Evolutionary conservation across 2,797 vertebrate genomes (phyloP).

Genomic region (Acestrorhynchus altus): DNA sequence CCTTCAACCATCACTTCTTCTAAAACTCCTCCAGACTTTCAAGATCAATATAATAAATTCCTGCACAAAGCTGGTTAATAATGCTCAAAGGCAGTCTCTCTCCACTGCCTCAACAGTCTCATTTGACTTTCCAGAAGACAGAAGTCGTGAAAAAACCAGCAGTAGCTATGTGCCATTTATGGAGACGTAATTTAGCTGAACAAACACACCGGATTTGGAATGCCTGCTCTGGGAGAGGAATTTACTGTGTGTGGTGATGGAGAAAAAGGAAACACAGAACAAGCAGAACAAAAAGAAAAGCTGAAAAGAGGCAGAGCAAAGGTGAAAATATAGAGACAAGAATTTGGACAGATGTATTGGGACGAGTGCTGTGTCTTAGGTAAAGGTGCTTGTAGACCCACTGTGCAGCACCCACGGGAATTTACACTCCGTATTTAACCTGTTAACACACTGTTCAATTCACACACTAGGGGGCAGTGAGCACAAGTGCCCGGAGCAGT

Average conservation of each 20-base stretch:
- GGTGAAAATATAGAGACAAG: neutral
- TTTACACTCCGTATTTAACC: no score
- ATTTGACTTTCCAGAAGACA: slow-evolving; percentile 17
- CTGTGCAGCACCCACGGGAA: no score
- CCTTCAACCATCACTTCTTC: neutral
- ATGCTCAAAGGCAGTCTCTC: neutral
- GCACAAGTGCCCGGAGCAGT: no score
- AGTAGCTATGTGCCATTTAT: slow-evolving; percentile 33
- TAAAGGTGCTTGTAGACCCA: no score
- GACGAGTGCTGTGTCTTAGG: no score
- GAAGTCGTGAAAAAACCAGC: slow-evolving; percentile 25
- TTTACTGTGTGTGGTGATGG: neutral
- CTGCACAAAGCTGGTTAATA: neutral
- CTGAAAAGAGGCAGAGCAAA: neutral
- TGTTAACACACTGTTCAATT: no score
- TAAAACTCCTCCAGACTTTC: neutral
- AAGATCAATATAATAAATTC: neutral
- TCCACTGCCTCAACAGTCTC: slow-evolving; percentile 6
- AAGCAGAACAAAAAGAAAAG: neutral
- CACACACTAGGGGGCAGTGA: no score
- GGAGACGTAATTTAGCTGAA: slow-evolving; percentile 36
- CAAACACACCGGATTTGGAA: slow-evolving; percentile 16
- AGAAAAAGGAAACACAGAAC: neutral
- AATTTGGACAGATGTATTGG: neutral
- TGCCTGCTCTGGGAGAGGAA: neutral